Evolutionary conservation across 2,113 vertebrate species (phyloP).

Genomic region (Patagioenas fasciata): DNA sequence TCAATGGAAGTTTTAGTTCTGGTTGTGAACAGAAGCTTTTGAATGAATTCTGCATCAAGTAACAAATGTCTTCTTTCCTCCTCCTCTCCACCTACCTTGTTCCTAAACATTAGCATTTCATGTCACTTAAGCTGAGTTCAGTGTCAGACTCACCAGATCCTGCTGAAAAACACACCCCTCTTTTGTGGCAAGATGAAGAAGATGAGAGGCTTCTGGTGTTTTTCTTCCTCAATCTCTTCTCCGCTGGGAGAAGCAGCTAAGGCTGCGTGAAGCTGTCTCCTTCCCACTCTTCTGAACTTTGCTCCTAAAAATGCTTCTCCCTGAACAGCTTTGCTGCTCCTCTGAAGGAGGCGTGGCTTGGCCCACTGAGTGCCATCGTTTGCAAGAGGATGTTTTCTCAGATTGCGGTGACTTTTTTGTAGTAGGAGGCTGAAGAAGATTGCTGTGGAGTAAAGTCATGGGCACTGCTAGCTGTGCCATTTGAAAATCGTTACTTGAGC

Average conservation of each 20-base stretch:
- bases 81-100: slow-evolving; percentile 56
- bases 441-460: neutral
- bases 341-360: slow-evolving; percentile 2
- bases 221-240: slow-evolving; percentile 29
- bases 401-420: neutral
- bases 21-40: slow-evolving; percentile 43
- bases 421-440: slow-evolving; percentile 2
- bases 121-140: slow-evolving; percentile 57
- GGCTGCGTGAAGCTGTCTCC: slow-evolving; percentile 26
- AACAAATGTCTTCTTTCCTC: slow-evolving; percentile 55
- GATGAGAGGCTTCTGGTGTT: slow-evolving; percentile 44
- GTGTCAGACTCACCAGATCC: slow-evolving; percentile 57
- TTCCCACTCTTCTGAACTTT: slow-evolving; percentile 41
- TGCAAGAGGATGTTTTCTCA: slow-evolving; percentile 1
- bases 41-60: slow-evolving; percentile 58
- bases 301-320: neutral
- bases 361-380: neutral
- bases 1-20: slow-evolving; percentile 60
- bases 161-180: slow-evolving; percentile 44
- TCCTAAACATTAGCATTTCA: slow-evolving; percentile 62
- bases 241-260: slow-evolving; percentile 13
- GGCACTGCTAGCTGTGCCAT: neutral
- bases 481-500: neutral
- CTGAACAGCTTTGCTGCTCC: neutral
- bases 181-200: slow-evolving; percentile 23